Conservation (phyloP, 2,797 vertebrate species). For the Melanotaenia parkinsoni region DNA sequence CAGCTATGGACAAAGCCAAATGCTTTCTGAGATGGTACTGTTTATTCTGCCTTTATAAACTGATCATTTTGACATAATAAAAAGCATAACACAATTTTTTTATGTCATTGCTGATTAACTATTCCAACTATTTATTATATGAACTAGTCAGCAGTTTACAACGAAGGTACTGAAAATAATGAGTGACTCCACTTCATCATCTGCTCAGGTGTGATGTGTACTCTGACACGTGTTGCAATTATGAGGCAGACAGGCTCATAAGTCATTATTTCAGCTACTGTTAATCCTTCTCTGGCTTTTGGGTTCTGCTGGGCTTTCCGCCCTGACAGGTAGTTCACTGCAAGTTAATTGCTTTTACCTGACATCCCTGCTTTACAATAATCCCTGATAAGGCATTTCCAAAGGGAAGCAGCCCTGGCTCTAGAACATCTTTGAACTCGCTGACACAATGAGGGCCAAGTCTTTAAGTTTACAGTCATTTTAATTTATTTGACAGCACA, state of each 20-base stretch:
- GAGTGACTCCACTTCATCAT: background rate
- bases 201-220: background rate
- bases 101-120: background rate
- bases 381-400: slow-evolving; percentile 49
- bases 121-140: background rate
- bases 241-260: background rate
- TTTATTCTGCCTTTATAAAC: too few relatives aligned
- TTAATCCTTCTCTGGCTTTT: slow-evolving; percentile 46
- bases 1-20: too few relatives aligned
- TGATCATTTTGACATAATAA: background rate
- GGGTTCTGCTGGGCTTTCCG: slow-evolving; percentile 19
- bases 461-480: slow-evolving; percentile 41
- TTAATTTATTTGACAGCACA: slow-evolving; percentile 26
- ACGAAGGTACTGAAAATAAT: background rate
- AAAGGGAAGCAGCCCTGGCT: slow-evolving; percentile 5
- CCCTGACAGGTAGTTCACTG: slow-evolving; percentile 54
- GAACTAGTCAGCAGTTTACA: background rate
- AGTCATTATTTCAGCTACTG: slow-evolving; percentile 33
- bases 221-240: background rate
- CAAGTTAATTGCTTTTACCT: slow-evolving; percentile 66
- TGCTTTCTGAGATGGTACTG: too few relatives aligned
- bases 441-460: slow-evolving; percentile 47
- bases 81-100: background rate
- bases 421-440: slow-evolving; percentile 25
- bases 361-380: slow-evolving; percentile 47